Base-by-base conservation (phyloP, 2,797 vertebrate species). In the Sphenodon punctatus region DNA sequence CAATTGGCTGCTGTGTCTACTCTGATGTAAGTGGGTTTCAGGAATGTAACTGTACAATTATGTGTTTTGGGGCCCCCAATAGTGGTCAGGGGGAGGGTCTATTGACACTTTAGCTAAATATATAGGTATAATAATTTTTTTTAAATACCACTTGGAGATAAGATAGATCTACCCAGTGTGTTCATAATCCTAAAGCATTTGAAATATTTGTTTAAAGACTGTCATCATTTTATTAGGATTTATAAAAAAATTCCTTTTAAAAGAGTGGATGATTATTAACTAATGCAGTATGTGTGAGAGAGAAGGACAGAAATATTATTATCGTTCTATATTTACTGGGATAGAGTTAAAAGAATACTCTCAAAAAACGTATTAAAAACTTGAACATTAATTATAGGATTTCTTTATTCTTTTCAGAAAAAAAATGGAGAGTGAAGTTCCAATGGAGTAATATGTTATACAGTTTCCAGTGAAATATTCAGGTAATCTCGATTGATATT, bases 151-250 rank as follows among this genome's bases (percentile, higher is more conserved):
- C 41, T 74, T 71, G 19, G 39, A 53, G 41, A 67, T 58, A 82
- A 68, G 78, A 41, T 43, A 64, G 78, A 72, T 22, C 30, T 46
- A 2, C 14, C 2, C 41, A 67, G 9, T 59, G 12, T 53, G n/a
- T 86, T 88, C 74, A 51, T 76, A 79, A 89, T 95, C 86, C 86
- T 38, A 23, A 70, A 92, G 84, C 79, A 82, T 90, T 94, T 92
- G 71, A 89, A 90, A 89, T 85, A 77, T 85, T 90, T 92, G 72
- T 78, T 82, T 42, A 71, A 76, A 81, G 87, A 76, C 36, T 36
- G 73, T 59, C 80, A 80, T 84, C 86, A 78, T 68, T 88, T 82
- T 84, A 75, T 86, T 78, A 65, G 73, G 5, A 12, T 32, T 68
- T 85, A 72, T 39, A 71, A 56, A 87, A 25, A 32, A 6, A 22